A percentile compares a stretch with the other conserved stretches of the same genome.
Evolutionary conservation across 2,797 vertebrate genomes (phyloP).

Genomic region (Acanthurus leucopareius): DNA sequence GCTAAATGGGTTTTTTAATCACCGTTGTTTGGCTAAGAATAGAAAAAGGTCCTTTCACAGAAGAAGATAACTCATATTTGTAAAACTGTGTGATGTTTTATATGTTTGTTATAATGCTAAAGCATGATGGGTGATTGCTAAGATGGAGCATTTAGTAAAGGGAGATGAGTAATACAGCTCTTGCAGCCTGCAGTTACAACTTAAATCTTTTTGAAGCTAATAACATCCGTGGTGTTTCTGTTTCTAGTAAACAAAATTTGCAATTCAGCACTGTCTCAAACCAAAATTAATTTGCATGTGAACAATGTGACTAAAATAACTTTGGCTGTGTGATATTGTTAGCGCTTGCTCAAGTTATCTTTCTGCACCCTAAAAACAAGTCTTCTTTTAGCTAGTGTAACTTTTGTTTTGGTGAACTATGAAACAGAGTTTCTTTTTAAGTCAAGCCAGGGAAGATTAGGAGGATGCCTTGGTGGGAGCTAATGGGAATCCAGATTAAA

Average conservation of each 20-base stretch:
- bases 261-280: background rate
- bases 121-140: too few relatives aligned
- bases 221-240: too few relatives aligned
- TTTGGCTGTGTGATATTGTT: conserved; percentile 21
- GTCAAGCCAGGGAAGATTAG: conserved; percentile 41
- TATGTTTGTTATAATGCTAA: background rate
- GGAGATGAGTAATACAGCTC: too few relatives aligned
- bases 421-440: conserved; percentile 30
- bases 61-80: background rate
- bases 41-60: background rate
- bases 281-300: conserved; percentile 18
- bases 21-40: background rate
- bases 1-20: background rate
- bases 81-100: background rate
- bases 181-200: too few relatives aligned
- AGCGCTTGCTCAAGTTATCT: conserved; percentile 25
- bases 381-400: conserved; percentile 29
- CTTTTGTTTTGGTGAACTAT: conserved; percentile 50
- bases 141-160: too few relatives aligned
- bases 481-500: conserved; percentile 59
- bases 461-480: conserved; percentile 30
- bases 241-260: too few relatives aligned
- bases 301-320: conserved; percentile 17
- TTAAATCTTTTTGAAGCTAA: too few relatives aligned
- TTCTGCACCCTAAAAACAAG: conserved; percentile 9